Percentiles rank a stretch among this genome's conserved stretches.
Conservation (phyloP, 2,797 vertebrate genomes). For the Spatula clypeata region DNA sequence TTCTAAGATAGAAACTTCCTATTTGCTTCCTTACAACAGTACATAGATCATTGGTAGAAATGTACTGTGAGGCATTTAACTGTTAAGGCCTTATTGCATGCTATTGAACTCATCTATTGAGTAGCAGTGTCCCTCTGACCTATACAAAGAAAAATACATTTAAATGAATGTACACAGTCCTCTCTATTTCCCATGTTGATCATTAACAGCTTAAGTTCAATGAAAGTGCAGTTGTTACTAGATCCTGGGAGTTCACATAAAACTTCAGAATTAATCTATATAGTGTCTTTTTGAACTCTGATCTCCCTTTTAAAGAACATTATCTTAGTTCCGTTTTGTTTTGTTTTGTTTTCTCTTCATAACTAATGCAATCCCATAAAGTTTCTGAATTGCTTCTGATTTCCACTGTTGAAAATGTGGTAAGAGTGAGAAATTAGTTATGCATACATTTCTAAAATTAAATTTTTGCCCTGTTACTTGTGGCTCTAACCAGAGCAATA, state of each 20-base stretch:
- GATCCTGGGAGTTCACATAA: background rate
- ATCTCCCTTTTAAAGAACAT: background rate
- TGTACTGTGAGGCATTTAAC: background rate
- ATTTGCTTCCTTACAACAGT: background rate
- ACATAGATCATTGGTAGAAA: background rate
- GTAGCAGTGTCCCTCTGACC: background rate
- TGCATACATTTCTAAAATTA: background rate
- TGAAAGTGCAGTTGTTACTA: background rate
- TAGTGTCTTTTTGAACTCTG: background rate
- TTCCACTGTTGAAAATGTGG: background rate
- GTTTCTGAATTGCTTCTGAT: background rate
- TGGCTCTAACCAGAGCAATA: background rate
- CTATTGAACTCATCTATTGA: background rate
- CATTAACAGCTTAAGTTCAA: background rate
- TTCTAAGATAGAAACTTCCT: background rate
- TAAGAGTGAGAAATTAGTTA: background rate
- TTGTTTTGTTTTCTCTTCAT: background rate
- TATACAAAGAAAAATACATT: background rate
- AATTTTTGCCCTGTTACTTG: background rate
- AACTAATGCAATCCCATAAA: background rate
- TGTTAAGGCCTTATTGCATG: background rate
- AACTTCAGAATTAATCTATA: background rate
- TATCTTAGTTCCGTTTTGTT: accelerated
- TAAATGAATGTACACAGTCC: background rate
- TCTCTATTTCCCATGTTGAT: background rate